Base-by-base conservation (phyloP, 2,797 vertebrate species). In the Danio jaintianensis region DNA sequence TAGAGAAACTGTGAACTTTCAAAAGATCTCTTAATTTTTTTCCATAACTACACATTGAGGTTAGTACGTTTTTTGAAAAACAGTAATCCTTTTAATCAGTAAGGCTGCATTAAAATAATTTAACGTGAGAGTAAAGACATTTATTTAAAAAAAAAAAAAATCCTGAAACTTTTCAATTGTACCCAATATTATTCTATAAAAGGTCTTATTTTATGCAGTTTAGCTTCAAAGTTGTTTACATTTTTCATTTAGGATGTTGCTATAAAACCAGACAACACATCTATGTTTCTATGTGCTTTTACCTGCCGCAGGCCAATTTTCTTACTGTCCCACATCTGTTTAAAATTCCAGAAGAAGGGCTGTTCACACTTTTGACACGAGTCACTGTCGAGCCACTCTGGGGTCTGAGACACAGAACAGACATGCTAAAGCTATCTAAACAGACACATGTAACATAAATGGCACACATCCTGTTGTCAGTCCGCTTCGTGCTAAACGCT, bases 301-400 rank as follows among this genome's bases (percentile, higher is more conserved):
- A 98, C 98, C 96, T 99, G 98, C 86, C 98, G 93, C 1, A 99
- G 91, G 83, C 98, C 97, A 66, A 99, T 99, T 92, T 97, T 99
- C 92, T 98, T 99, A 86, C 93, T 96, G 93, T 96, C 97, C 98
- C 98, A 99, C 98, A 99, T 99, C 89, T 99, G 98, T 90, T 99
- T 99, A 92, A 99, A 98, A 91, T 99, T 98, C 98, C 98, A 99
- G 91, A 99, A 99, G 89, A 99, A 99, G 62, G 98, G 98, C 90
- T 99, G 97, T 84, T 98, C 96, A 88, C 97, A 99, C 89, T 96
- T 98, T 88, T 99, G 98, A 91, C 98, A 99, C 20, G 97, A 99
- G 88, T 99, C 98, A 7, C 98, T 99, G 90, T 99, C 98, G 80
- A 98, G 82, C 98, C 98, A 99, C 73, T 98, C 97, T 0, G 97